Evolutionary conservation across 2,888 invertebrate genomes (phyloP).

Genomic region (Eupithecia inturbata): DNA sequence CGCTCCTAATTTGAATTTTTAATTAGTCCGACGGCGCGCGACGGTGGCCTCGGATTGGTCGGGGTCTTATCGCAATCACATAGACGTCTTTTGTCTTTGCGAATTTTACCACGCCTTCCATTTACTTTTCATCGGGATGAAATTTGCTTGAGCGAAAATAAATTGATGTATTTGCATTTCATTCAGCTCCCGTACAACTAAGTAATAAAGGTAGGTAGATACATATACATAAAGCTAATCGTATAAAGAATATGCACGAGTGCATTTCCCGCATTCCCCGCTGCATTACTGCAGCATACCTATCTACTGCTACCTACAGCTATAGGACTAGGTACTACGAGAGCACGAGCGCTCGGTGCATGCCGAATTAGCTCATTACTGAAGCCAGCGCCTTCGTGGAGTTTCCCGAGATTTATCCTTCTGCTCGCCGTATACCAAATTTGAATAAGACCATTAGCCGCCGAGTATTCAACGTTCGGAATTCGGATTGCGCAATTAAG

Average conservation of each 20-base stretch:
- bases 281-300: constrained; percentile 48
- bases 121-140: constrained; percentile 16
- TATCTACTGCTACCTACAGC: constrained; percentile 31
- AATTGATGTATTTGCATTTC: constrained; percentile 28
- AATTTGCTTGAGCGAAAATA: constrained; percentile 23
- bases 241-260: constrained; percentile 41
- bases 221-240: constrained; percentile 28
- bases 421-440: constrained; percentile 63
- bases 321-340: constrained; percentile 27
- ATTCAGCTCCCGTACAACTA: constrained; percentile 21
- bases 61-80: constrained; percentile 60
- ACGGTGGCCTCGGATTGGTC: constrained; percentile 68
- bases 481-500: constrained; percentile 51
- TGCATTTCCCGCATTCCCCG: constrained; percentile 58
- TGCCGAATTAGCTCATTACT: constrained; percentile 76
- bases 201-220: constrained; percentile 18
- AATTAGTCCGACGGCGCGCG: constrained; percentile 63
- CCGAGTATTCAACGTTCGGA: constrained; percentile 53
- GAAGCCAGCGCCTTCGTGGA: constrained; percentile 55
- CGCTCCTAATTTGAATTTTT: constrained; percentile 81
- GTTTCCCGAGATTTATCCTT: constrained; percentile 62
- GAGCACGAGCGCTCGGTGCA: constrained; percentile 53
- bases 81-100: constrained; percentile 71
- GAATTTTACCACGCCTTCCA: constrained; percentile 42
- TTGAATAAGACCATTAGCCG: constrained; percentile 67